Conservation (phyloP, 1,140 invertebrate species). For the Hetaerina americana region DNA sequence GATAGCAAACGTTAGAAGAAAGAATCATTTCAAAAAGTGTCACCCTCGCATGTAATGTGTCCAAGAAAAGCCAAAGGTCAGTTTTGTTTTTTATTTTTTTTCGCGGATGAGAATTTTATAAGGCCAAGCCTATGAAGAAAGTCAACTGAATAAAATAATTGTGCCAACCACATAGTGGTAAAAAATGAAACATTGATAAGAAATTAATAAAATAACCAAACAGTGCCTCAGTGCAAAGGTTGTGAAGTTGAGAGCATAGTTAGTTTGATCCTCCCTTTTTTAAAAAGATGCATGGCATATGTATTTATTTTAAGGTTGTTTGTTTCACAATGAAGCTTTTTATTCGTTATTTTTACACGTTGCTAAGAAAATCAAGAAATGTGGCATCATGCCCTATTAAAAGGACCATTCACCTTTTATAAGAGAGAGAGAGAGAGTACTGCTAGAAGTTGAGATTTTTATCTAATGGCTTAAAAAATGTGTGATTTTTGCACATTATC, state of each 20-base stretch:
- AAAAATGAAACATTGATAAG: not conserved
- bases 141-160: not conserved
- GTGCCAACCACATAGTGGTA: not conserved
- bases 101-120: not conserved
- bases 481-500: too few species aligned
- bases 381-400: not conserved
- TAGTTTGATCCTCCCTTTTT: not conserved
- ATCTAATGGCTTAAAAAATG: too few species aligned
- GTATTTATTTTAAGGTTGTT: slow-evolving; percentile 1
- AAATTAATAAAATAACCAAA: not conserved
- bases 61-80: not conserved
- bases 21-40: not conserved
- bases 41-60: not conserved
- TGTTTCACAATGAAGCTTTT: not conserved
- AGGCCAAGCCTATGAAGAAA: not conserved
- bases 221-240: not conserved
- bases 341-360: not conserved
- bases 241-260: not conserved
- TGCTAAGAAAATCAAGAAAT: not conserved
- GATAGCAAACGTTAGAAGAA: not conserved
- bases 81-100: not conserved
- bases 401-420: not conserved
- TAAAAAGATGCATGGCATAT: not conserved
- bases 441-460: too few species aligned
- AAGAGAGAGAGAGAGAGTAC: not conserved